Base-by-base conservation (phyloP, 1,140 invertebrate genomes). In the Medauroidea extradentata region DNA sequence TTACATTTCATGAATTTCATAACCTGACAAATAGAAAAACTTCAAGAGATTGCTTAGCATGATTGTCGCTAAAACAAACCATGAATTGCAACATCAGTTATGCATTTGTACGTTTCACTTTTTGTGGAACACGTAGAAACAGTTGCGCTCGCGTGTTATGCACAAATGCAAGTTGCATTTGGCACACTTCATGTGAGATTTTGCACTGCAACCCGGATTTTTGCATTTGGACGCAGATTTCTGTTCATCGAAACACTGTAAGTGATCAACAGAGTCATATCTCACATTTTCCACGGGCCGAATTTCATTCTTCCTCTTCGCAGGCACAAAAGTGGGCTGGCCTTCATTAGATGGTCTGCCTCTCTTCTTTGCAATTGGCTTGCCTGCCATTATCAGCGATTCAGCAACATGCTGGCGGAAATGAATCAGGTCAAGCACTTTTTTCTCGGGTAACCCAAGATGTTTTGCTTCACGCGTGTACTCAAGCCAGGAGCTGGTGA, bases 401-500 rank as follows among this genome's bases (percentile, higher is more conserved):
- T 63, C 62, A n/a, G 53, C 61, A 27, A 63, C 25, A 24, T 44
- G 42, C 7, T 44, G 49, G 41, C 34, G 56, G 50, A 63, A 63
- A 16, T 39, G 41, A 1, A 63, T 19, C 16, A 59, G 50, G 34
- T 62, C 54, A 2, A 63, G 3, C 41, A 16, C 24, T 25, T 63
- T 62, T 9, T 59, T 43, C 9, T 42, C 25, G n/a, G 24, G 44
- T 5, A 21, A n/a, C 4, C n/a, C 16, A 19, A 42, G 27, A 39
- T 39, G 16, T 16, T 59, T 48, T 19, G 49, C 50, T 54, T 67
- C 59, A 39, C 21, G 39, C 57, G 48, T 62, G 61, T 72, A 70
- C 58, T 70, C 68, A 23, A 69, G 51, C 69, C 68, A 71, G 39
- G 51, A 53, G 56, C 69, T 65, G n/a, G 50, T 44, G 43, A 61